Base-by-base conservation (phyloP, 2,113 vertebrate species). In the Urocitellus parryii region DNA sequence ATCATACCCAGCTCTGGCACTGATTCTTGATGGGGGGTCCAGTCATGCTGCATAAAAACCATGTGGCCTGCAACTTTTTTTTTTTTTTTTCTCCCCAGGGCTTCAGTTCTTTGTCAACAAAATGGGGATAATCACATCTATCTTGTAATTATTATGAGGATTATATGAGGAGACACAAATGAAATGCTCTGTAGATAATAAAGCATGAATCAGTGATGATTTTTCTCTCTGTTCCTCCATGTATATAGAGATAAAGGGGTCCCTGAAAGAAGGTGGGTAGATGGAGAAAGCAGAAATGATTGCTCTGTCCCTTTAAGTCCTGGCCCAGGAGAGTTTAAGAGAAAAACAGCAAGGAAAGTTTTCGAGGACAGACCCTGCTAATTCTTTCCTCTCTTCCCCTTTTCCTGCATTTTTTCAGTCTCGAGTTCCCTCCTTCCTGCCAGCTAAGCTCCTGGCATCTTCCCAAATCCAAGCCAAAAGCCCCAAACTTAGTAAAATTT, bases 311-410 rank as follows among this genome's bases (percentile, higher is more conserved):
- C 92, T 94, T 90, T 90, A 70, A 78, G 56, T 86, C 56, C 68
- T 73, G 65, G 77, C 45, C 70, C 85, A 95, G 72, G 39, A 88
- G 82, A 81, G 34, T 76, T 86, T 81, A 86, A 84, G 58, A 89
- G 68, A 96, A 95, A 91, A 92, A 82, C 67, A 96, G 53, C 86
- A 72, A 95, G 85, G 42, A 87, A 88, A 78, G 48, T 96, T 95
- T 95, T 95, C 83, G 77, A 94, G 73, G 90, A 72, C 42, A 92
- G 77, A 81, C 63, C 67, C 76, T 82, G 48, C 91, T 93, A 89
- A 72, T 80, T 84, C 76, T 67, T 45, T 93, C 65, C 42, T 58
- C 42, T 74, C 34, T 96, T 89, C 72, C 79, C 82, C 78, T 92
- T 48, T 95, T 95, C 86, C 88, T 80, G 79, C 11, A 58, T 88